Conservation (phyloP, 2,113 vertebrate genomes). For the Crotalus helleri region DNA sequence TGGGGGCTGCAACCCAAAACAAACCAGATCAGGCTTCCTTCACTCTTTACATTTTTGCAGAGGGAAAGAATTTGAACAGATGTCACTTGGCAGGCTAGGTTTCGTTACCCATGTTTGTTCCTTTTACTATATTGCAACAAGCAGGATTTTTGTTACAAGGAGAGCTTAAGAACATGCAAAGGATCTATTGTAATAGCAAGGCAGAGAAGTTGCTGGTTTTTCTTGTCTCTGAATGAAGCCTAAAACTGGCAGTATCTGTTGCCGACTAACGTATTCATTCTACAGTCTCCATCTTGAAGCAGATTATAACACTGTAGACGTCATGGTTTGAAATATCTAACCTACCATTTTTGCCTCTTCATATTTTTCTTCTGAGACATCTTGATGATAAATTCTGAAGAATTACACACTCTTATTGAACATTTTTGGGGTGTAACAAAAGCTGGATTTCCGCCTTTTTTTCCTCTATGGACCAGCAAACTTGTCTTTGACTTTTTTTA, state of each 20-base stretch:
- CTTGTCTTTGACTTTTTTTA: neutral
- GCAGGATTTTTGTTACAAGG: neutral
- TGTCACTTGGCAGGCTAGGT: neutral
- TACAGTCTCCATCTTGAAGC: neutral
- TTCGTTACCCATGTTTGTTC: neutral
- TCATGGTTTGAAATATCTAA: neutral
- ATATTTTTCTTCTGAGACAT: neutral
- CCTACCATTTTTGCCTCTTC: neutral
- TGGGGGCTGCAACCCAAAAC: neutral
- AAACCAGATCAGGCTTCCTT: neutral
- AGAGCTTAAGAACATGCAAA: neutral
- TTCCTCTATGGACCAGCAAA: neutral
- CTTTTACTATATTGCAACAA: neutral
- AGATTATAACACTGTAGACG: neutral
- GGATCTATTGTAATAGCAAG: neutral
- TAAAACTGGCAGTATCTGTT: neutral
- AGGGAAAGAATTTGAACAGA: neutral
- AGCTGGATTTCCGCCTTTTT: neutral
- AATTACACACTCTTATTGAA: neutral
- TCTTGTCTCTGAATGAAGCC: neutral
- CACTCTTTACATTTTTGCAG: neutral
- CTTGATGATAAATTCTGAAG: neutral
- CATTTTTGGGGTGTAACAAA: neutral
- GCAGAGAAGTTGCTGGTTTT: neutral
- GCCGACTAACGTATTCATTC: neutral